phyloP scores from a whole-genome alignment of 2,113 vertebrate species.

The Suricata suricatta region DNA sequence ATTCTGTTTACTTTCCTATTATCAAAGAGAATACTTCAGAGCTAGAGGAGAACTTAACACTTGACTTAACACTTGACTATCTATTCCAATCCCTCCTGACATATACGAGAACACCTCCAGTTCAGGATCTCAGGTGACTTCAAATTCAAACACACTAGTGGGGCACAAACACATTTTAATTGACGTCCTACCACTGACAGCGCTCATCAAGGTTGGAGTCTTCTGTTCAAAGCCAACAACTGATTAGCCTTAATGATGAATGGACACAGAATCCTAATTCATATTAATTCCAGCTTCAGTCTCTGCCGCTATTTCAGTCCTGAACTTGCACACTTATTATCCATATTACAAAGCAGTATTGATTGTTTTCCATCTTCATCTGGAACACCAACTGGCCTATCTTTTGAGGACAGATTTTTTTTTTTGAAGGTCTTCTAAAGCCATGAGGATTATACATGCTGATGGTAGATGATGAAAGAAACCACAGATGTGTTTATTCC shows the following conservation, averaged over 20 bases:
- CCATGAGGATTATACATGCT: neutral
- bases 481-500: neutral
- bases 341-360: constrained; percentile 14
- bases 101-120: neutral
- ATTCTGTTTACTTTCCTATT: constrained; percentile 46
- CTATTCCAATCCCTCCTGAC: neutral
- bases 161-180: constrained; percentile 41
- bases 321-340: neutral
- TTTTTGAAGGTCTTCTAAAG: constrained; percentile 27
- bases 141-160: constrained; percentile 48
- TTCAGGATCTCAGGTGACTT: constrained; percentile 21
- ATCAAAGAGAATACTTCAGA: constrained; percentile 36
- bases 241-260: constrained; percentile 52
- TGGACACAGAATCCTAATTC: constrained; percentile 62
- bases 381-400: neutral
- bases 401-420: neutral
- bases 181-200: constrained; percentile 24
- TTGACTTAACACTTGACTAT: neutral
- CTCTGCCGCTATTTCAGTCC: neutral
- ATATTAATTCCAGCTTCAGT: constrained; percentile 25
- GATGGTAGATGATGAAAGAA: neutral
- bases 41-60: neutral
- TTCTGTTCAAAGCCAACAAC: constrained; percentile 46
- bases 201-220: constrained; percentile 53
- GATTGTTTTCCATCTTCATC: constrained; percentile 12